A percentile compares a stretch with the other conserved stretches of the same genome.
phyloP scores from a whole-genome alignment of 1,140 invertebrate genomes.

The Drosophila lini region DNA sequence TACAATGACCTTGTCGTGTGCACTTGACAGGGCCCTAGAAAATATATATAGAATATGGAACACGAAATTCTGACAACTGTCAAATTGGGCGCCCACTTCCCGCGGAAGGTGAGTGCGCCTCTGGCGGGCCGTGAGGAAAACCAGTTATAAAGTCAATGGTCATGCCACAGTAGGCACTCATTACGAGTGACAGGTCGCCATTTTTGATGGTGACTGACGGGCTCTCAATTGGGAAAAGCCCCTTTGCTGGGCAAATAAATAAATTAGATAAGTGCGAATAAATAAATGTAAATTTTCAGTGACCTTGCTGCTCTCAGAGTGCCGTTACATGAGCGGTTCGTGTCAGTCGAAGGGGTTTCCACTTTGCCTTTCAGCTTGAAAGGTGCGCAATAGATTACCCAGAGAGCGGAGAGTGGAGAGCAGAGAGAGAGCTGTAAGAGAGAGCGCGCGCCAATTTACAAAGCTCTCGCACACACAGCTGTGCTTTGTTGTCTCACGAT shows the following conservation, averaged over 20 bases:
- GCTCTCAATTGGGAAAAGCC: conserved; percentile 22
- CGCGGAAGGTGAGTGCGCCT: conserved; percentile 47
- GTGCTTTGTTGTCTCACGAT: conserved; percentile 57
- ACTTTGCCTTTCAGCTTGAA: conserved; percentile 65
- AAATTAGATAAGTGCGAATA: conserved; percentile 37
- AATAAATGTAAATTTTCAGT: conserved; percentile 38
- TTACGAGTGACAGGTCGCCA: conserved; percentile 45
- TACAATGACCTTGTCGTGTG: conserved; percentile 73
- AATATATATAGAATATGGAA: conserved; percentile 16
- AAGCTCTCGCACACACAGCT: conserved; percentile 61
- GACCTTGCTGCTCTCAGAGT: conserved; percentile 34
- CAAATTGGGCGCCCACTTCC: conserved; percentile 33
- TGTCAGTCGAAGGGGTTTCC: conserved; percentile 47
- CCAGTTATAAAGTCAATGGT: conserved; percentile 81
- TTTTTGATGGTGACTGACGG: conserved; percentile 48
- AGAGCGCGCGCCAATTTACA: conserved; percentile 26
- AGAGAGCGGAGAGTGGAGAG: background rate
- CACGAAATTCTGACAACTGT: conserved; percentile 18
- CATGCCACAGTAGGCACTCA: conserved; percentile 65
- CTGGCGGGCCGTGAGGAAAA: conserved; percentile 54
- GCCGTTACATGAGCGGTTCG: conserved; percentile 41
- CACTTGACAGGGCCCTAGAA: conserved; percentile 57
- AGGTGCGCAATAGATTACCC: conserved; percentile 66
- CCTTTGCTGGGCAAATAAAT: conserved; percentile 15
- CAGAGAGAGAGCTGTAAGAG: conserved; percentile 4